Conservation (phyloP, 2,113 vertebrate species). For the Notiomystis cincta region DNA sequence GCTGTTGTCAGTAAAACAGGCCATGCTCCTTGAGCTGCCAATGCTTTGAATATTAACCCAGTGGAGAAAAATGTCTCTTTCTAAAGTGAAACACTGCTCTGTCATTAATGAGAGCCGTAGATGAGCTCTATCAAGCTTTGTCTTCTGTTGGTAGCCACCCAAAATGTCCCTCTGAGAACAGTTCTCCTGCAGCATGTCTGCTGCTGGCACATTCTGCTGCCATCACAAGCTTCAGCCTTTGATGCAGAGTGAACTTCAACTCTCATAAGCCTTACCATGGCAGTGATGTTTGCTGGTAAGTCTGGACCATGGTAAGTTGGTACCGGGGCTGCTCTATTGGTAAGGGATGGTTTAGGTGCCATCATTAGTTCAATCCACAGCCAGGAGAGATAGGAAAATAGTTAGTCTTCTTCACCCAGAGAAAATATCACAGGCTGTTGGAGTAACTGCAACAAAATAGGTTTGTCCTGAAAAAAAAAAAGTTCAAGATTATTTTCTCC, state of each 20-base stretch:
- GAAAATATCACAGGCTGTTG: not conserved
- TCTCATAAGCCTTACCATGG: not conserved
- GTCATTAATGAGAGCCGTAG: not conserved
- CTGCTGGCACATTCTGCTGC: not conserved
- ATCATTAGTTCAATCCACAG: not conserved
- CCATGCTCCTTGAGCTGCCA: not conserved
- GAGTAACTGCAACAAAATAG: not conserved
- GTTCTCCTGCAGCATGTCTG: not conserved
- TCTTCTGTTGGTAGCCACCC: not conserved
- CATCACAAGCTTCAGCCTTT: not conserved
- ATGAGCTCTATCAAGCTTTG: not conserved
- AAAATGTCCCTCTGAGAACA: not conserved
- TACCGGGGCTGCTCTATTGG: not conserved
- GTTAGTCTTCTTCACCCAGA: not conserved
- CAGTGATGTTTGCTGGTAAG: not conserved
- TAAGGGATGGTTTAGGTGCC: not conserved
- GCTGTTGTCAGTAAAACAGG: not conserved
- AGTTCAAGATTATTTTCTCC: not conserved
- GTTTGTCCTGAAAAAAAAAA: not conserved
- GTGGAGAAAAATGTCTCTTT: not conserved
- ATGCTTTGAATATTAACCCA: not conserved
- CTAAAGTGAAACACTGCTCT: not conserved
- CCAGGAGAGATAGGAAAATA: not conserved
- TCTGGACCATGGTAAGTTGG: not conserved
- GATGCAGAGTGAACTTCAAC: not conserved